phyloP scores from a whole-genome alignment of 1,140 invertebrate genomes.

The Drosophila micromelanica region DNA sequence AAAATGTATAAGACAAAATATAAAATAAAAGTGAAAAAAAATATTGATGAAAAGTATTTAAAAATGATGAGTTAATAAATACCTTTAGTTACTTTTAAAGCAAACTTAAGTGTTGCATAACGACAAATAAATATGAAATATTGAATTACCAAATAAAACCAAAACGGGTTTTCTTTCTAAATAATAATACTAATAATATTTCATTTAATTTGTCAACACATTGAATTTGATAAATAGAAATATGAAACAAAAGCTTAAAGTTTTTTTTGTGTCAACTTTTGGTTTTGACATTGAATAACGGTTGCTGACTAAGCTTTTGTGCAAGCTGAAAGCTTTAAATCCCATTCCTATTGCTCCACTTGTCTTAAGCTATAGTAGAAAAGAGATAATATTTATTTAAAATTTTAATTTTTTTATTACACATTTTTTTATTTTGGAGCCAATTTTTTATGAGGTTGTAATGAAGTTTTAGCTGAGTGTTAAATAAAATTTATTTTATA shows the following conservation, averaged over 20 bases:
- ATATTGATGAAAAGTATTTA: constrained; percentile 16
- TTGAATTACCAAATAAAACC: background rate
- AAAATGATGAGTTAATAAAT: constrained; percentile 31
- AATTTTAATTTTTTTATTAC: no score
- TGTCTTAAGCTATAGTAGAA: background rate
- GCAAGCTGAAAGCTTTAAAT: constrained; percentile 15
- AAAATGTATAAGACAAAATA: constrained; percentile 6
- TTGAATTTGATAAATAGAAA: background rate
- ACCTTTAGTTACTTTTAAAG: constrained; percentile 7
- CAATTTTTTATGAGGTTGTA: no score
- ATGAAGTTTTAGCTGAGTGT: no score
- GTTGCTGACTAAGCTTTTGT: constrained; percentile 9
- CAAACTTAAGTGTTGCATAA: constrained; percentile 8
- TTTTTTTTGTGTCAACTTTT: background rate
- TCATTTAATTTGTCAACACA: background rate
- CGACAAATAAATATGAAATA: constrained; percentile 1
- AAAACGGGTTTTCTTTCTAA: constrained; percentile 1
- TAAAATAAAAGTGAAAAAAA: constrained; percentile 23
- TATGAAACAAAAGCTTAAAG: constrained; percentile 13
- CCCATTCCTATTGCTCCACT: background rate
- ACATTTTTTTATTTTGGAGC: no score
- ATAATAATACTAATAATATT: background rate
- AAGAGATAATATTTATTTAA: background rate
- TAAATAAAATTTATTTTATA: no score
- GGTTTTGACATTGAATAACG: constrained; percentile 45